Evolutionary conservation across 1,140 invertebrate species (phyloP).

Genomic region (Caenorhabditis remanei): DNA sequence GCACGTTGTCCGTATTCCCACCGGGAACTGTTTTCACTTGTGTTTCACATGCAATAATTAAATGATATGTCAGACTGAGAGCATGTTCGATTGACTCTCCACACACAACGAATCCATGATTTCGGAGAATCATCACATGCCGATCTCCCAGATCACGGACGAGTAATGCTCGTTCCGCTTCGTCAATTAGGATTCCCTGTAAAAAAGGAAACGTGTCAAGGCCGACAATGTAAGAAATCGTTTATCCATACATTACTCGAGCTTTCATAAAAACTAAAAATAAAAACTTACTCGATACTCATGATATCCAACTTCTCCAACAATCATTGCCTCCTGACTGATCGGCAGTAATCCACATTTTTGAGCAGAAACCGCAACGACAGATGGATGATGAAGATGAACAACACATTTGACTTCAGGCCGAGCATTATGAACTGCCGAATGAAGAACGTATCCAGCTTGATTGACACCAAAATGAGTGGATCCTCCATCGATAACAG

Average conservation of each 20-base stretch:
- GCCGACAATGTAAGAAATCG: conserved; percentile 41
- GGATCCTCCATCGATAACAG: conserved; percentile 87
- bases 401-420: conserved; percentile 96
- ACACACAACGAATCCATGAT: conserved; percentile 94
- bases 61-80: conserved; percentile 88
- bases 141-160: conserved; percentile 79
- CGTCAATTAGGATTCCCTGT: conserved; percentile 79
- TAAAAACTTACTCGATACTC: conserved; percentile 77
- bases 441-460: conserved; percentile 88
- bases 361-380: conserved; percentile 85
- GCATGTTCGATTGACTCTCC: conserved; percentile 97
- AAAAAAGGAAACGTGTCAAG: conserved; percentile 54
- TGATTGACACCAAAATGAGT: conserved; percentile 84
- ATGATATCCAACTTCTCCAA: conserved; percentile 80
- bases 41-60: conserved; percentile 89
- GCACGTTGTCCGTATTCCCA: conserved; percentile 63
- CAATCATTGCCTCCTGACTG: conserved; percentile 80
- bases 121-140: conserved; percentile 87
- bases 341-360: conserved; percentile 80
- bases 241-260: background rate
- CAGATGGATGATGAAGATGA: conserved; percentile 90
- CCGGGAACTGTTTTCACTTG: conserved; percentile 78
- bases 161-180: conserved; percentile 79
- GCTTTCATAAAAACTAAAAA: background rate
- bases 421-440: conserved; percentile 93